A percentile compares a stretch with the other conserved stretches of the same genome.
These are phyloP conservation scores for Cyprinella venusta DNA, from an alignment of 2,797 vertebrate species.

Conservation along the genomic window DNA sequence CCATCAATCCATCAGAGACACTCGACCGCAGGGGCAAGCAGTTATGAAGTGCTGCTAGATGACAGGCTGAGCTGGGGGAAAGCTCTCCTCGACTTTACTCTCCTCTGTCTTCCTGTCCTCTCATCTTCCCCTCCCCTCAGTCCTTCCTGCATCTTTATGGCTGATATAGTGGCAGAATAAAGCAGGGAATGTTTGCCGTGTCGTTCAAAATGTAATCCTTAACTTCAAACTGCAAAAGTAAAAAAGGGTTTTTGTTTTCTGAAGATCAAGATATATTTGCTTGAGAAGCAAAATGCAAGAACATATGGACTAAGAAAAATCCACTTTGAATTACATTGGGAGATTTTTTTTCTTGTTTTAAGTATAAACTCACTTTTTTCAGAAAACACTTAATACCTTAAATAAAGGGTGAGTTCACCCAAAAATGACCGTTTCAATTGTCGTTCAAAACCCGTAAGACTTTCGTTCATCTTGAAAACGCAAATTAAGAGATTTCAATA, in stretches of 20 bases:
- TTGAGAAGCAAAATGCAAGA: neutral
- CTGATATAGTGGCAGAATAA: neutral
- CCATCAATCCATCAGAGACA: conserved; percentile 84
- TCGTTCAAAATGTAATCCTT: neutral
- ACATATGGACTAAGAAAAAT: neutral
- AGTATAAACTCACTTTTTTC: neutral
- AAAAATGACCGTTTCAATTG: too few relatives aligned
- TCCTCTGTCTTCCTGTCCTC: conserved; percentile 59
- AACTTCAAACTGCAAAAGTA: neutral
- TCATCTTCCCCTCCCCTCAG: conserved; percentile 45
- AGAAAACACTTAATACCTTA: neutral
- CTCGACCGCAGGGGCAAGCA: conserved; percentile 71
- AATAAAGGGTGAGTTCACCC: neutral
- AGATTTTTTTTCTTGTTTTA: neutral
- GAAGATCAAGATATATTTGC: neutral
- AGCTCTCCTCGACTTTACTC: conserved; percentile 52
- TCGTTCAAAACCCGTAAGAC: neutral
- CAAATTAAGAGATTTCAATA: neutral
- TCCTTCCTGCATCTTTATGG: conserved; percentile 19
- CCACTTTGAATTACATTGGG: neutral
- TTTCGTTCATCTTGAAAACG: neutral
- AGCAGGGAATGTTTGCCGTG: neutral
- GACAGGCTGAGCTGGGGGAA: conserved; percentile 72
- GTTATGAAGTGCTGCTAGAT: conserved; percentile 82
- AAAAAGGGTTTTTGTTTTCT: neutral